phyloP scores from a whole-genome alignment of 2,113 vertebrate species.

The Dasyprocta punctata region DNA sequence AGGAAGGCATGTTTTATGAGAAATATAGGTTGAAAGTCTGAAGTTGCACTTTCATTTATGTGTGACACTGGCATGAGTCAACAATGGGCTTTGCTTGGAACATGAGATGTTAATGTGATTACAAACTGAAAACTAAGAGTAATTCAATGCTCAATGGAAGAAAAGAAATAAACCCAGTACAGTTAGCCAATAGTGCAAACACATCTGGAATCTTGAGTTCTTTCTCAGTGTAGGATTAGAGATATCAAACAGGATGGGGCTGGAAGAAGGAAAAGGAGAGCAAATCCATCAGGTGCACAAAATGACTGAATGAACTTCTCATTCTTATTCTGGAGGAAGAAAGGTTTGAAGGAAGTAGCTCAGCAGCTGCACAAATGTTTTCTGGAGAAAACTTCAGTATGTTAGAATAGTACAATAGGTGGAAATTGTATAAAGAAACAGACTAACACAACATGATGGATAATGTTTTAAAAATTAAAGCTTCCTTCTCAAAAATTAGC shows the following conservation, averaged over 20 bases:
- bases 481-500: background rate
- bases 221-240: background rate
- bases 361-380: background rate
- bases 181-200: background rate
- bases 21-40: background rate
- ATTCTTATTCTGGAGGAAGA: background rate
- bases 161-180: background rate
- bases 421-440: background rate
- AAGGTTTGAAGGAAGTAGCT: background rate
- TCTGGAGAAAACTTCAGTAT: background rate
- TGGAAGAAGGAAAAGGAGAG: background rate
- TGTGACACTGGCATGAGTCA: background rate
- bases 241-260: background rate
- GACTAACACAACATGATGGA: background rate
- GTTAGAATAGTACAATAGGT: background rate
- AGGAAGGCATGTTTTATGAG: background rate
- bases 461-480: constrained; percentile 44
- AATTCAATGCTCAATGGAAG: background rate
- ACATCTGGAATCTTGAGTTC: background rate
- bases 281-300: background rate
- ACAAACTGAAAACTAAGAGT: background rate
- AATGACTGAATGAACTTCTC: background rate
- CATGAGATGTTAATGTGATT: background rate
- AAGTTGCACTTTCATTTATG: background rate
- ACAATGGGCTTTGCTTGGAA: background rate